Conservation (phyloP, 2,113 vertebrate genomes). For the Loxodonta africana region DNA sequence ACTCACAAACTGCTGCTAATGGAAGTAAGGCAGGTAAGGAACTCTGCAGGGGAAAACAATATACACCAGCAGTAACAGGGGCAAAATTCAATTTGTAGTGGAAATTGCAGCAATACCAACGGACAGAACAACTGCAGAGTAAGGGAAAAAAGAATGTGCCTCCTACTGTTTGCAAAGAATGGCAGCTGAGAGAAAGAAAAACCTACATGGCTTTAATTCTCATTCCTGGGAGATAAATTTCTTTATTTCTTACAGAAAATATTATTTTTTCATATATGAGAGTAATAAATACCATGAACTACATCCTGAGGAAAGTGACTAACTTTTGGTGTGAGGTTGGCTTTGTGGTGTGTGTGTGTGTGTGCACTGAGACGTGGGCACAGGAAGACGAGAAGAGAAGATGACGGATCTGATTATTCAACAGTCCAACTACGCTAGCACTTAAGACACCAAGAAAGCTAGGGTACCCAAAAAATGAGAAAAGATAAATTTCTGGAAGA, state of each 20-base stretch:
- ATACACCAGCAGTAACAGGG: constrained; percentile 10
- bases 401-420: not conserved
- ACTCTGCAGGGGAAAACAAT: constrained; percentile 48
- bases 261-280: not conserved
- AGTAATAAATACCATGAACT: constrained; percentile 40
- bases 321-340: not conserved
- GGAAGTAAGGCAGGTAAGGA: constrained; percentile 76
- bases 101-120: constrained; percentile 5
- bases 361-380: not conserved
- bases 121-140: not conserved
- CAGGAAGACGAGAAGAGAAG: not conserved
- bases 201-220: not conserved
- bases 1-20: constrained; percentile 72
- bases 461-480: not conserved
- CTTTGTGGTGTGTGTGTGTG: not conserved
- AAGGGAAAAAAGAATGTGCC: not conserved
- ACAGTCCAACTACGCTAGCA: not conserved
- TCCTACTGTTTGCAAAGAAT: not conserved
- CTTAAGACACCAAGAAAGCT: not conserved
- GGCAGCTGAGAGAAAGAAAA: not conserved
- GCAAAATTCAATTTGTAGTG: not conserved
- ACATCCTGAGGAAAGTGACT: not conserved
- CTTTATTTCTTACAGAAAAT: not conserved
- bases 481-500: not conserved
- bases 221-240: not conserved